Evolutionary conservation across 2,797 vertebrate species (phyloP).

Genomic region (Hyperoplus lanceolatus): DNA sequence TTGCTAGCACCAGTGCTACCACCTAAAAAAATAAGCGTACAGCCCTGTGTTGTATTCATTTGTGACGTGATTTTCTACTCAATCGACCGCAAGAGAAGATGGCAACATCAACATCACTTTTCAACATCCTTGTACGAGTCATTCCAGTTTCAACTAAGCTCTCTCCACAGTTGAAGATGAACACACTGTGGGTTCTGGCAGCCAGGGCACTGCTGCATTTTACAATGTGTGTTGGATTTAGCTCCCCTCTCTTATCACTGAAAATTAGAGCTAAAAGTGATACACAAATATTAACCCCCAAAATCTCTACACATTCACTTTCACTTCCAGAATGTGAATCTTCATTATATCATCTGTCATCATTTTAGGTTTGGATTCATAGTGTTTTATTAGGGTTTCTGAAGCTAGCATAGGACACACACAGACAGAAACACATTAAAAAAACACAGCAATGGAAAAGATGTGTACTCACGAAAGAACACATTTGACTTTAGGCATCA

Average conservation of each 20-base stretch:
- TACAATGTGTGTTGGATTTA: conserved; percentile 17
- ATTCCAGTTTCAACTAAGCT: not conserved
- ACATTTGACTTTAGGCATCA: conserved; percentile 42
- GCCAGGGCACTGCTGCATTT: conserved; percentile 9
- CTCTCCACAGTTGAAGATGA: conserved; percentile 6
- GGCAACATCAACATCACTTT: not conserved
- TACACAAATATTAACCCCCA: not conserved
- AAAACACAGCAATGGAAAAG: not conserved
- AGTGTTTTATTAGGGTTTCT: not conserved
- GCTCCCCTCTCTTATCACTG: not conserved
- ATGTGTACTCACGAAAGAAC: conserved; percentile 24
- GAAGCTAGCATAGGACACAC: not conserved
- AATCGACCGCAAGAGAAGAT: not conserved
- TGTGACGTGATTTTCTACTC: not conserved
- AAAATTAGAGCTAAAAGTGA: conserved; percentile 5
- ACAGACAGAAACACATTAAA: not conserved
- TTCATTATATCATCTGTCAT: not conserved
- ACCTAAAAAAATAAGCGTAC: no score
- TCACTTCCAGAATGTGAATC: conserved; percentile 2
- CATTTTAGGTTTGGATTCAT: not conserved
- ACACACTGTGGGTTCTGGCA: conserved; percentile 5
- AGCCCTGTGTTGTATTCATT: not conserved
- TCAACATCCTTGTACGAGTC: not conserved
- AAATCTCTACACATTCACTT: not conserved
- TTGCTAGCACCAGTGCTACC: no score